Evolutionary conservation across 2,888 invertebrate genomes (phyloP), one percentile per base, ranked within the genome.

Genomic region (Scrobipalpa atriplicella): DNA sequence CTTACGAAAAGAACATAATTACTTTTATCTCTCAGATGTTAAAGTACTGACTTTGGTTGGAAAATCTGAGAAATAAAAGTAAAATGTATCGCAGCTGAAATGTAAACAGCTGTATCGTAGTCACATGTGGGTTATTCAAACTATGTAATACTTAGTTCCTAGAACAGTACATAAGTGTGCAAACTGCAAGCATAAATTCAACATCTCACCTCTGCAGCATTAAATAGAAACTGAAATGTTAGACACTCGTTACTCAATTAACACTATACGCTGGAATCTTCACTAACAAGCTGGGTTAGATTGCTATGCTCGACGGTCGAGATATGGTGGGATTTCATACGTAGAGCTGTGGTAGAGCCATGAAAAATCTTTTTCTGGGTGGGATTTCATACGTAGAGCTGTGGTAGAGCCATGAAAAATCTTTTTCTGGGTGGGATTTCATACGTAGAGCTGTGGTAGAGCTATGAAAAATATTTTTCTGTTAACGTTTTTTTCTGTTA

Each of bases 221-320:
- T 8, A 56, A 19, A 13, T 9, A 29, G 21, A 56, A 56, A 21
- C 21, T 56, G 54, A 13, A 64, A 39, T 39, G 66, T 29, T 11
- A 66, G 66, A 19, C 16, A 62, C 62, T 65, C 65, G 78, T 82
- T 82, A 81, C 80, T 84, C 85, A 86, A 86, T 87, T 87, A 86
- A 83, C 82, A 80, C 78, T 76, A 75, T 73, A 18, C 77, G 69
- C 71, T 75, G 76, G 73, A 74, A 81, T 79, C 81, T 78, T 78
- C 66, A 76, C 84, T 84, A 86, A 86, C 85, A 82, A 84, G 85
- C 80, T 81, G 74, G 74, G 74, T 74, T 76, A 71, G 74, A 76
- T 75, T 76, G 74, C 73, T 39, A 75, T 76, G 74, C 73, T 39
- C 29, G 64, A 38, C 7, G 2, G 54, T 54, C 21, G 18, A 11